These are phyloP conservation scores for Apodemus speciosus DNA, from an alignment of 2,113 vertebrate species.

Conservation along the genomic window DNA sequence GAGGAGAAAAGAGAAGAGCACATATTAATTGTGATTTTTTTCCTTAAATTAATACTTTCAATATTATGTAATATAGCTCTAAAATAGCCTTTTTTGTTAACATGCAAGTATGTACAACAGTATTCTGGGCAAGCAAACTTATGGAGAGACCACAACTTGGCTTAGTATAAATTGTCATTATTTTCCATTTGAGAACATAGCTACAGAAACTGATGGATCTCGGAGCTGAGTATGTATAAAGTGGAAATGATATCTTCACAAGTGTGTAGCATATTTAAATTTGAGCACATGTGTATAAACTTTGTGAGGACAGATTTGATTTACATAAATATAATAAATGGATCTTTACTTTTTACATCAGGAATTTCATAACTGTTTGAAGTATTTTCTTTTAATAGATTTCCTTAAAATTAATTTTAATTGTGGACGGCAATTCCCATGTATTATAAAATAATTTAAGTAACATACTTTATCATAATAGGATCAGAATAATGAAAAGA, in stretches of 20 bases:
- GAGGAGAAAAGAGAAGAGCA: neutral
- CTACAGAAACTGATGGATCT: neutral
- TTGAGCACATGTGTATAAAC: neutral
- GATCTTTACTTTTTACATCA: neutral
- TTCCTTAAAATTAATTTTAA: slow-evolving; percentile 34
- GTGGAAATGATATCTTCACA: neutral
- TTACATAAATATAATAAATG: neutral
- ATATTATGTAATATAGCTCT: neutral
- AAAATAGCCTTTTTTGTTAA: neutral
- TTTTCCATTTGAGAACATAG: neutral
- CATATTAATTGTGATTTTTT: neutral
- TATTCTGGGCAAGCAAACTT: neutral
- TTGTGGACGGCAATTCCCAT: neutral
- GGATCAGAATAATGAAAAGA: neutral
- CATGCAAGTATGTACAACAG: neutral
- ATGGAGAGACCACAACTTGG: neutral
- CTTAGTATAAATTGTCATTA: neutral
- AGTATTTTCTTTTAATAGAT: neutral
- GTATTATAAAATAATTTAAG: slow-evolving; percentile 4
- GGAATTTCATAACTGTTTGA: neutral
- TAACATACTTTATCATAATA: neutral
- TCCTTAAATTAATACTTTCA: neutral
- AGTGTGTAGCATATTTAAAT: neutral
- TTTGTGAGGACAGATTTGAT: neutral
- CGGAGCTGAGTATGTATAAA: neutral